Evolutionary conservation across 2,113 vertebrate species (phyloP), one percentile per base, ranked within the genome.

Genomic region (Heterotis niloticus): DNA sequence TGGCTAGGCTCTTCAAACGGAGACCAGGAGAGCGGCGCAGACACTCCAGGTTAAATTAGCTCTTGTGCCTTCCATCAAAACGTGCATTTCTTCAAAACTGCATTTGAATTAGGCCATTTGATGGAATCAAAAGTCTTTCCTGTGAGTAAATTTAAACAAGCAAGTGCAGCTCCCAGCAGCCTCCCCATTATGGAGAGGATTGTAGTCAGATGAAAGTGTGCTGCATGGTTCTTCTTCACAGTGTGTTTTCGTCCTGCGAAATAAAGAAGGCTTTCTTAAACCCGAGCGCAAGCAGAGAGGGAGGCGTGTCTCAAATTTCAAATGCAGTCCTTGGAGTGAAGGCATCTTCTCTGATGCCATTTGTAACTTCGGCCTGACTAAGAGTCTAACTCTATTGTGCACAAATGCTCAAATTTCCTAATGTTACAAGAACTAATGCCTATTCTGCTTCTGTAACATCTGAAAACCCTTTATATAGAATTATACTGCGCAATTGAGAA

Each of bases 41-140:
- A 95, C 94, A 97, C 95, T 97, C 93, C 91, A 94, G 95, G 95
- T 98, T 97, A 96, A 98, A 98, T 98, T 97, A 95, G 94, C 94
- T 93, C 94, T 94, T 91, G 93, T 91, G 91, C 89, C 90, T 92
- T 92, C 77, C 94, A 91, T 92, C 92, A 93, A 88, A 93, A 94
- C 91, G 91, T 91, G 90, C 88, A 90, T 92, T 93, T 94, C 94
- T 96, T 96, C 94, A 96, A 95, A 94, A 94, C 92, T 92, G 92
- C 90, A 95, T 97, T 96, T 94, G 94, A 96, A 97, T 98, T 96
- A 96, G 94, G 93, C 87, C 93, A 94, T 92, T 93, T 95, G 92
- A 92, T 89, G 90, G 93, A 96, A 97, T 97, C 96, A 98, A 97
- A 73, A 98, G 93, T 85, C 90, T 88, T 87, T 88, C 91, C 91